Conservation (phyloP, 2,113 vertebrate genomes). For the Todiramphus saurophagus region DNA sequence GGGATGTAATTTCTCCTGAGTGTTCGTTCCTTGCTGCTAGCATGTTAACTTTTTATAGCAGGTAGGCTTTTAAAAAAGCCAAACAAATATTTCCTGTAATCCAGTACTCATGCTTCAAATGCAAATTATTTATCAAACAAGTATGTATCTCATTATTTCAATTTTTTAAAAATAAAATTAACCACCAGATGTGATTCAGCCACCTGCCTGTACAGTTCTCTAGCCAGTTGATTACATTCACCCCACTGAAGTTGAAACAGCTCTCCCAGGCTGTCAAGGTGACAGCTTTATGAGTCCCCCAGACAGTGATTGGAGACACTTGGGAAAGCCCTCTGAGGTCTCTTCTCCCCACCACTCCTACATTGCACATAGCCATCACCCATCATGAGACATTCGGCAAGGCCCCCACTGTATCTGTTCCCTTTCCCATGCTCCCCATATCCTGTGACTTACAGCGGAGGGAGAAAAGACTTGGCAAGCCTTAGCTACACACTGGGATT, state of each 20-base stretch:
- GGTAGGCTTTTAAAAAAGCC: neutral
- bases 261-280: neutral
- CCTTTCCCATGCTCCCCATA: neutral
- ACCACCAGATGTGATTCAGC: neutral
- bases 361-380: neutral
- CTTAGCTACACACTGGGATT: neutral
- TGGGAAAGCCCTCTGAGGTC: neutral
- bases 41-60: neutral
- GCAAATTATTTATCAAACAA: neutral
- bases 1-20: neutral
- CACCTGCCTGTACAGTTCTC: neutral
- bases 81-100: neutral
- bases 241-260: neutral
- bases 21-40: neutral
- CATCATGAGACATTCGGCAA: fast-evolving
- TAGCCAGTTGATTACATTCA: neutral
- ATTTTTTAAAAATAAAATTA: neutral
- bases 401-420: neutral
- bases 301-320: neutral
- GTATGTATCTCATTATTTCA: neutral
- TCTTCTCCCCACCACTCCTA: neutral
- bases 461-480: neutral
- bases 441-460: neutral
- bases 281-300: neutral
- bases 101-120: neutral